These are phyloP conservation scores for Arrhopalites spinosus DNA, from an alignment of 2,888 invertebrate species.

Conservation along the genomic window DNA sequence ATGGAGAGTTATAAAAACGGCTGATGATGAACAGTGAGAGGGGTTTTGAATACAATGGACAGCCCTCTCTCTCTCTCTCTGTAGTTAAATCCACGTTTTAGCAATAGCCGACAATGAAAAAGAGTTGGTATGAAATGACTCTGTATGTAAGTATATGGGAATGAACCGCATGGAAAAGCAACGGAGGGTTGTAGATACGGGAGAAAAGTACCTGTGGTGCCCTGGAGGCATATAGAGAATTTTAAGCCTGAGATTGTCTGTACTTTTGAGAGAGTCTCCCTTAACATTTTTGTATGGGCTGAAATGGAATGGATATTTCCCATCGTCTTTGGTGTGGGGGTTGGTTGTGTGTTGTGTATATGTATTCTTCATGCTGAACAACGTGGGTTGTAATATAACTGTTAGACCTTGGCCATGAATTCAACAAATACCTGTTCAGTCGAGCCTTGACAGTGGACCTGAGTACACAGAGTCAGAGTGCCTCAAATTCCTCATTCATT, in stretches of 20 bases:
- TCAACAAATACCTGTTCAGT: constrained; percentile 56
- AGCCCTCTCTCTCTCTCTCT: neutral
- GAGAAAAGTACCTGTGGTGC: constrained; percentile 13
- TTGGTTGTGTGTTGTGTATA: neutral
- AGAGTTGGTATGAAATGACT: neutral
- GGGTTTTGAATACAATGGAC: neutral
- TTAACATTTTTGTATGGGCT: neutral
- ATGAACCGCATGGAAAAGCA: constrained; percentile 4
- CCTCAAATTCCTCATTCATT: neutral
- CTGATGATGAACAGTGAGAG: neutral
- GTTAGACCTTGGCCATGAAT: constrained; percentile 57
- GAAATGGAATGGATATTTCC: too few relatives aligned
- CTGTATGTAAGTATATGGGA: neutral
- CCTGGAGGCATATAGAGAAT: constrained; percentile 2
- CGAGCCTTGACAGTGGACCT: constrained; percentile 56
- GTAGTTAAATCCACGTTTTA: neutral
- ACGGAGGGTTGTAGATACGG: neutral
- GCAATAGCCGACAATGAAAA: neutral
- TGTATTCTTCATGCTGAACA: neutral
- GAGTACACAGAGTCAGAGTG: constrained; percentile 43
- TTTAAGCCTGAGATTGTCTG: neutral
- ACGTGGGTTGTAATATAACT: constrained; percentile 45
- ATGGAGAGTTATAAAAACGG: neutral
- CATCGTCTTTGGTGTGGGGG: neutral
- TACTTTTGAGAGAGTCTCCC: constrained; percentile 3